Evolutionary conservation across 2,797 vertebrate species (phyloP).

Genomic region (Craterocephalus amniculus): DNA sequence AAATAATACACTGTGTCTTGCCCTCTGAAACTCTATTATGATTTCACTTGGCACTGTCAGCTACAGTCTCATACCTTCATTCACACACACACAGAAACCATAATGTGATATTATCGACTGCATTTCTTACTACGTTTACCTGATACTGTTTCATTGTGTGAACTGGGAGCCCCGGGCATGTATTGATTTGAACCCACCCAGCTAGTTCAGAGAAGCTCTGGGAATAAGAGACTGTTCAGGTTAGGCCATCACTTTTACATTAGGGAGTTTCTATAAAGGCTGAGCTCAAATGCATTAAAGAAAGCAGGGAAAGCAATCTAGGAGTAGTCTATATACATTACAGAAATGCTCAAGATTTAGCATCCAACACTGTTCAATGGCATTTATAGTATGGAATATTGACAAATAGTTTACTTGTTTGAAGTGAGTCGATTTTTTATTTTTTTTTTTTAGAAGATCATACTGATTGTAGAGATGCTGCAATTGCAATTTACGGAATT

Average conservation of each 20-base stretch:
- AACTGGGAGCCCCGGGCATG: conserved; percentile 37
- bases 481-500: too few species aligned
- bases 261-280: conserved; percentile 19
- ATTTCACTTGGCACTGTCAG: conserved; percentile 65
- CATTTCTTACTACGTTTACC: conserved; percentile 61
- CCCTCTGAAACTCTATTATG: conserved; percentile 72
- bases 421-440: not conserved
- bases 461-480: too few species aligned
- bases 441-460: not conserved
- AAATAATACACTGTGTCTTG: conserved; percentile 69
- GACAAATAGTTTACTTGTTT: not conserved
- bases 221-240: conserved; percentile 51
- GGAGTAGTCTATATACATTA: not conserved
- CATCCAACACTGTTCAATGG: not conserved
- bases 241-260: conserved; percentile 33
- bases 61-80: conserved; percentile 52
- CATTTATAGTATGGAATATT: not conserved
- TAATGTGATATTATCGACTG: conserved; percentile 71
- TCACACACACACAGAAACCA: conserved; percentile 49
- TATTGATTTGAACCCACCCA: conserved; percentile 69
- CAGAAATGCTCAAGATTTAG: not conserved
- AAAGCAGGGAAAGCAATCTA: conserved; percentile 10
- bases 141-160: conserved; percentile 65
- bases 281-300: conserved; percentile 17
- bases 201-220: conserved; percentile 46